Base-by-base conservation (phyloP, 2,888 invertebrate species). In the Pristionchus exspectatus region DNA sequence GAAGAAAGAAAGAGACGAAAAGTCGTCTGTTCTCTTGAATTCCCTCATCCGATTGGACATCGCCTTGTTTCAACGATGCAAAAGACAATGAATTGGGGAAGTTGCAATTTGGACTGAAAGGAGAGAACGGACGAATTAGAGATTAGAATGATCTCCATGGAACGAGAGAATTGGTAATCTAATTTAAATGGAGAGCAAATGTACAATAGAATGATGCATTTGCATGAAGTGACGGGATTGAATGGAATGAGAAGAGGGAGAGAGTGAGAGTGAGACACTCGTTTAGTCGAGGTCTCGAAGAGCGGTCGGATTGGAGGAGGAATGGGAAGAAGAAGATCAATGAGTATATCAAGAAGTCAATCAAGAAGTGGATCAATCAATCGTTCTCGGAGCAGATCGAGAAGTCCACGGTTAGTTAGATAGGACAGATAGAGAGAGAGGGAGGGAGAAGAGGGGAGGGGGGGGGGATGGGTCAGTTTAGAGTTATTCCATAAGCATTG, bases 271-370 rank as follows among this genome's bases (percentile, higher is more conserved):
- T 38, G n/a, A 9, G 27, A 27, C 84, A 84, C 44, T 56, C 16
- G 54, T 30, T 16, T 18, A 84, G 54, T 4, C 56, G 30, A 7
- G 56, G 16, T 56, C 1, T 21, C 50, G 84, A 30, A 18, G 56
- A 59, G 54, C 84, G 84, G 56, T 84, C 33, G 84, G n/a, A 21
- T 54, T 18, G 56, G 50, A n/a, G 14, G 33, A 56, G 30, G 84
- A 84, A 84, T 84, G 84, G 56, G 84, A 56, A 84, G 84, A 27
- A 84, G 33, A 56, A 38, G 84, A 56, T 84, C 84, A 10, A 56
- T 27, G 50, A 50, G 54, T 21, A 14, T 5, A 27, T 56, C 84
- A 10, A 54, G 77, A 21, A 77, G 77, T 77, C 27, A 44, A 44
- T 86, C 38, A 86, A n/a, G 66, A 56, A 44, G 84, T 16, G n/a